Base-by-base conservation (phyloP, 2,888 invertebrate genomes). In the Gymnocheta viridis region DNA sequence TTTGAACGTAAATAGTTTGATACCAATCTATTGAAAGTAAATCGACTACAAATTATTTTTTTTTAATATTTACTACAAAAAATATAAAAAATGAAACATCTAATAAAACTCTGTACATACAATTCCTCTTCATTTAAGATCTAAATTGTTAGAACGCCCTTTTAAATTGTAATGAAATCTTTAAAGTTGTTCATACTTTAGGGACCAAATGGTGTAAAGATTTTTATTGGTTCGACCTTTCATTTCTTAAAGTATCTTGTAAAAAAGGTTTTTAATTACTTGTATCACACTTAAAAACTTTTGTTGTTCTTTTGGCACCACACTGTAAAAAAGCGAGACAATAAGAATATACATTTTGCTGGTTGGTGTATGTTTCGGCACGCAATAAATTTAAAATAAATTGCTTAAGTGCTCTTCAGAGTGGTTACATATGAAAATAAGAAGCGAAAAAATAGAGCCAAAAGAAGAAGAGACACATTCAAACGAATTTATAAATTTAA, bases 321-420 rank as follows among this genome's bases (percentile, higher is more conserved):
- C 66, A 67, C 67, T 67, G 69, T 67, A 14, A 5, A 27, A 49
- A 38, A 6, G 22, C 1, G 4, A 44, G 24, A 60, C 60, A 62
- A 70, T 35, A 41, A 51, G 17, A 62, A 32, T 17, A 41, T 22
- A 22, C 17, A 54, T 51, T 69, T 70, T 51, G 62, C 41, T 78
- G 19, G 38, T 60, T 49, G 38, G 5, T 69, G 29, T 51, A 29
- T 14, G 24, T 83, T 76, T 80, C 47, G 67, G 70, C 83, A 67
- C 66, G 54, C 83, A 77, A 84, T 84, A 84, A 84, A 80, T 84
- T 84, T 60, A 72, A 84, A 80, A 72, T 80, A 80, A 83, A 84
- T 84, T 84, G 81, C 84, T 84, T 77, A 84, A 84, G 84, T 81
- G 84, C 84, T 84, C 81, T 81, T 84, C 73, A 81, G 84, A 72